phyloP scores from a whole-genome alignment of 2,797 vertebrate species.

The Chloroceryle inda region DNA sequence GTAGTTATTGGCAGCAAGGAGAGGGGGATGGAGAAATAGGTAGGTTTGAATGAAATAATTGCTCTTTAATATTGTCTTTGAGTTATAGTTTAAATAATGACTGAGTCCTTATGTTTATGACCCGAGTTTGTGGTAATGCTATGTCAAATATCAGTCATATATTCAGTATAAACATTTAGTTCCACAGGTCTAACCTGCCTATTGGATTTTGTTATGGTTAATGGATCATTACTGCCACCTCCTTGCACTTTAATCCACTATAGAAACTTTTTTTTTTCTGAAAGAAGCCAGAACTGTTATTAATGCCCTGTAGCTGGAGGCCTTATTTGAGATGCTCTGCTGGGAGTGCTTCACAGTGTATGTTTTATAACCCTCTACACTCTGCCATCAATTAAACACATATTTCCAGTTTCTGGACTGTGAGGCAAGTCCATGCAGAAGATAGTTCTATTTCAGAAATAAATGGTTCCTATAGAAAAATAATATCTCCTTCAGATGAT shows the following conservation, averaged over 20 bases:
- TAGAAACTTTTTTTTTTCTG: neutral
- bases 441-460: conserved; percentile 14
- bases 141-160: neutral
- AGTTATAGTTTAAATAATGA: neutral
- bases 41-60: neutral
- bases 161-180: neutral
- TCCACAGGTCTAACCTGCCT: neutral
- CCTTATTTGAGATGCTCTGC: neutral
- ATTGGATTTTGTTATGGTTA: neutral
- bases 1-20: neutral
- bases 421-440: conserved; percentile 20
- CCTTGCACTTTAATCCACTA: neutral
- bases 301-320: neutral
- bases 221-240: neutral
- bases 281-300: neutral
- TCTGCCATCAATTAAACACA: neutral
- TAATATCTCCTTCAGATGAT: neutral
- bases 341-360: neutral
- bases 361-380: conserved; percentile 16
- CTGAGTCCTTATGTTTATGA: neutral
- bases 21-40: neutral
- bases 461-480: conserved; percentile 4
- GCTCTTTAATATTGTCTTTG: neutral
- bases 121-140: neutral
- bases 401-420: neutral